Evolutionary conservation across 2,888 invertebrate species (phyloP).

Genomic region (Temnothorax unifasciatus): DNA sequence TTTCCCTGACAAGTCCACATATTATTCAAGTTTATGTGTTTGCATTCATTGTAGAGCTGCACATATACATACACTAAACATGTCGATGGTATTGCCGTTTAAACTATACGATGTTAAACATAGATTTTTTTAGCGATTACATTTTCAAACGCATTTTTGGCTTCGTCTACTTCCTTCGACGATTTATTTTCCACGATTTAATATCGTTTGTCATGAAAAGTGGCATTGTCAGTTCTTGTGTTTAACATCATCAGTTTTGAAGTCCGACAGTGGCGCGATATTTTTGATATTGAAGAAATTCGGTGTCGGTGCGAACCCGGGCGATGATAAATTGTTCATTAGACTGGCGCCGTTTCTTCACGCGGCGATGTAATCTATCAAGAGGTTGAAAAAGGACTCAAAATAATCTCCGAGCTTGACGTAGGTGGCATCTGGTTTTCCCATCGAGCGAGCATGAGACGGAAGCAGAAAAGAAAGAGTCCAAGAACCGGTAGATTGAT

Average conservation of each 20-base stretch:
- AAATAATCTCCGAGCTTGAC: conserved; percentile 72
- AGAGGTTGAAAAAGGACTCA: conserved; percentile 66
- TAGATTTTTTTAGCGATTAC: neutral
- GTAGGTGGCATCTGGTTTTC: conserved; percentile 69
- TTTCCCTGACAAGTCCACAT: neutral
- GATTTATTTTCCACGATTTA: conserved; percentile 37
- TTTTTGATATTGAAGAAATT: conserved; percentile 51
- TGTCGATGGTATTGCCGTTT: neutral
- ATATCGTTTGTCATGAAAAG: conserved; percentile 16
- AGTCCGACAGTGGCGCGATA: conserved; percentile 11
- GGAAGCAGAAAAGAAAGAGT: conserved; percentile 52
- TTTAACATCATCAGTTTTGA: conserved; percentile 39
- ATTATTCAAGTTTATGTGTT: conserved; percentile 14
- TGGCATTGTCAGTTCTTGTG: conserved; percentile 27
- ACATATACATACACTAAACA: neutral
- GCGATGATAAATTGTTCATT: conserved; percentile 59
- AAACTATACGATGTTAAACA: neutral
- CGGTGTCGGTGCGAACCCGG: conserved; percentile 7
- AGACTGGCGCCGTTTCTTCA: conserved; percentile 52
- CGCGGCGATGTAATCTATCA: conserved; percentile 63
- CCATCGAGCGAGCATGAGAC: conserved; percentile 28
- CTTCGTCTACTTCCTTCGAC: neutral
- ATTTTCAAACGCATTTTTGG: neutral
- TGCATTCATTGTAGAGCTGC: neutral
- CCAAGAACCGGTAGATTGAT: conserved; percentile 45